Base-by-base conservation (phyloP, 2,888 invertebrate species). In the Pristionchus arcanus region DNA sequence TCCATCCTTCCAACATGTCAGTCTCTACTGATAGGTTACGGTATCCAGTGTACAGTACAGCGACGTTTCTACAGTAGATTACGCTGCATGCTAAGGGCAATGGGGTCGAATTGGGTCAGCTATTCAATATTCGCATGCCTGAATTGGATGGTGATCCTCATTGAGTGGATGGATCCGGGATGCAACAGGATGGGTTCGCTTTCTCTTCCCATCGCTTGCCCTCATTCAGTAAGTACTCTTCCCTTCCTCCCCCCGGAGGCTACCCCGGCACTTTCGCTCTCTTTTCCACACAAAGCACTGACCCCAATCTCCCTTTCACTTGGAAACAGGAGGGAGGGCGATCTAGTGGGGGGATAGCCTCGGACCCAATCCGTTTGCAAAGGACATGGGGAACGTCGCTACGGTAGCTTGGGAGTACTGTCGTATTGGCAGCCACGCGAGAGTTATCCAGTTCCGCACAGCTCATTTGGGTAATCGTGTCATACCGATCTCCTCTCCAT, bases 251-350 rank as follows among this genome's bases (percentile, higher is more conserved):
- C 83, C 55, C 11, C n/a, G n/a, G 11, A n/a, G 42, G 21, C 84
- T 19, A 55, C 34, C n/a, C 42, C 84, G 84, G 84, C 84, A 85
- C 84, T 85, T 85, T 85, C 84, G 16, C 84, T 85, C 84, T 85
- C 81, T 81, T 81, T 81, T 81, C 81, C 81, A 81, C 81, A 81
- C 81, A 81, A 81, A 81, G 81, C 81, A 81, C 59, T 85, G 84
- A 85, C 84, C 84, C 84, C 84, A 85, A 85, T 85, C 84, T 85
- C 84, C 84, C 84, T 85, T 85, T 85, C 84, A 59, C 55, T 34
- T 55, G 81, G 81, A 81, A 59, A 83, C 83, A 55, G 59, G 84
- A 84, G 59, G 16, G 83, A 42, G 25, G 42, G 84, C 53, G 59
- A 28, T 31, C 49, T 31, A n/a, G n/a, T n/a, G 42, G 42, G 49